These are phyloP conservation scores for Coleophora flavipennella DNA, from an alignment of 2,888 invertebrate species.

Conservation along the genomic window DNA sequence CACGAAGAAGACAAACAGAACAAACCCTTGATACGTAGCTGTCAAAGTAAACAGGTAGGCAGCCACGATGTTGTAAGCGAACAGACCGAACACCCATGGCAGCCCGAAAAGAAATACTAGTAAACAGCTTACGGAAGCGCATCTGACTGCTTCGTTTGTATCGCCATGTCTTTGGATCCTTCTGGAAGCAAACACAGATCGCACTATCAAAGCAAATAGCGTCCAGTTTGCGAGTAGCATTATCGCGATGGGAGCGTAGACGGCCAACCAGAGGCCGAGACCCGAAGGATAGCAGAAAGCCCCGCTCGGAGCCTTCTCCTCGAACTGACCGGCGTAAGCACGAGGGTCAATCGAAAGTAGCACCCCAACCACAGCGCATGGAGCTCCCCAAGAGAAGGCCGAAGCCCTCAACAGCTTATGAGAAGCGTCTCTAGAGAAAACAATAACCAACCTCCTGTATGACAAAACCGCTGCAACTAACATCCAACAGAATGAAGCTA, in stretches of 20 bases:
- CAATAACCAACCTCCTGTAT: constrained; percentile 76
- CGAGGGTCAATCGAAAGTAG: constrained; percentile 55
- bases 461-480: constrained; percentile 78
- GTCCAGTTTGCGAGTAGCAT: constrained; percentile 70
- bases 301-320: constrained; percentile 45
- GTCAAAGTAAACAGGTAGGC: constrained; percentile 69
- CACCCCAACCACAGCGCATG: constrained; percentile 63
- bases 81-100: constrained; percentile 74
- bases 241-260: constrained; percentile 66
- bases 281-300: constrained; percentile 71
- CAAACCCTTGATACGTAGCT: constrained; percentile 60
- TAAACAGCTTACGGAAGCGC: constrained; percentile 71
- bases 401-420: constrained; percentile 75
- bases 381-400: constrained; percentile 76
- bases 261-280: constrained; percentile 64
- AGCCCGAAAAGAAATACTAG: constrained; percentile 75
- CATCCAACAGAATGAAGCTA: constrained; percentile 82
- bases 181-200: constrained; percentile 61
- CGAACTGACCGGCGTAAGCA: constrained; percentile 55
- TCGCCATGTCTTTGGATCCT: constrained; percentile 66
- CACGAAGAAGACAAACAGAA: constrained; percentile 75
- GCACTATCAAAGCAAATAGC: constrained; percentile 72
- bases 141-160: constrained; percentile 61
- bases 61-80: constrained; percentile 55
- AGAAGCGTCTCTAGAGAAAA: constrained; percentile 73